A percentile compares a stretch with the other conserved stretches of the same genome.
phyloP scores from a whole-genome alignment of 2,888 invertebrate genomes.

The Caenorhabditis virilis region DNA sequence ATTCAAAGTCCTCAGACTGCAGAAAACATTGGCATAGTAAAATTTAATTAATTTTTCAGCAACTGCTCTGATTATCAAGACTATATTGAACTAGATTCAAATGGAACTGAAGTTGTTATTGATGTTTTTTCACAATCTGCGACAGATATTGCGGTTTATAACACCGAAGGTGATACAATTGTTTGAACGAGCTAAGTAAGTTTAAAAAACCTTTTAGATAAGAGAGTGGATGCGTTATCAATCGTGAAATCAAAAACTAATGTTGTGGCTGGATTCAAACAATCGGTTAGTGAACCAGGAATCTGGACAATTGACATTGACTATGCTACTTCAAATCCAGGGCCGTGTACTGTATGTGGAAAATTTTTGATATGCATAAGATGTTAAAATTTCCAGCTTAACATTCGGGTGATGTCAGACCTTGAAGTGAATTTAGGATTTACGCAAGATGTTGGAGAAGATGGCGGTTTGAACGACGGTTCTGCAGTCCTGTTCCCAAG shows the following conservation, averaged over 20 bases:
- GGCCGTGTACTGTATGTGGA: slow-evolving; percentile 37
- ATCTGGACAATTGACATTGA: slow-evolving; percentile 43
- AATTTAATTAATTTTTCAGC: slow-evolving; percentile 9
- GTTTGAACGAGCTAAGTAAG: too few species aligned
- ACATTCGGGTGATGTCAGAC: slow-evolving; percentile 31
- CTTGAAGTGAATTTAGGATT: slow-evolving; percentile 41
- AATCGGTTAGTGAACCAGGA: slow-evolving; percentile 35
- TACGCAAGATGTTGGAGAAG: slow-evolving; percentile 42
- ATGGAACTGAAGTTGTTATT: slow-evolving; percentile 36
- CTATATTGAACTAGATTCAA: slow-evolving; percentile 49
- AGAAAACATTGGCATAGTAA: neutral
- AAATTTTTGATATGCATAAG: neutral
- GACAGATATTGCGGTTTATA: slow-evolving; percentile 17
- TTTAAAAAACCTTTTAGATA: slow-evolving; percentile 17
- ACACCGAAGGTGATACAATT: slow-evolving; percentile 16
- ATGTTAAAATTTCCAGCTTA: slow-evolving; percentile 23
- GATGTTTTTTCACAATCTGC: slow-evolving; percentile 41
- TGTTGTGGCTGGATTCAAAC: slow-evolving; percentile 30
- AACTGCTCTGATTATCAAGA: slow-evolving; percentile 46
- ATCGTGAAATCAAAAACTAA: slow-evolving; percentile 43
- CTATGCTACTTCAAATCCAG: slow-evolving; percentile 16
- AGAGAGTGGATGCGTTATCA: slow-evolving; percentile 15
- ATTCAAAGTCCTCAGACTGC: slow-evolving; percentile 51
- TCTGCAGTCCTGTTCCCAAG: slow-evolving; percentile 38
- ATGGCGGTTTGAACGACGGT: slow-evolving; percentile 43